These are phyloP conservation scores for Andricus curvator DNA, from an alignment of 2,888 invertebrate species.

Conservation along the genomic window DNA sequence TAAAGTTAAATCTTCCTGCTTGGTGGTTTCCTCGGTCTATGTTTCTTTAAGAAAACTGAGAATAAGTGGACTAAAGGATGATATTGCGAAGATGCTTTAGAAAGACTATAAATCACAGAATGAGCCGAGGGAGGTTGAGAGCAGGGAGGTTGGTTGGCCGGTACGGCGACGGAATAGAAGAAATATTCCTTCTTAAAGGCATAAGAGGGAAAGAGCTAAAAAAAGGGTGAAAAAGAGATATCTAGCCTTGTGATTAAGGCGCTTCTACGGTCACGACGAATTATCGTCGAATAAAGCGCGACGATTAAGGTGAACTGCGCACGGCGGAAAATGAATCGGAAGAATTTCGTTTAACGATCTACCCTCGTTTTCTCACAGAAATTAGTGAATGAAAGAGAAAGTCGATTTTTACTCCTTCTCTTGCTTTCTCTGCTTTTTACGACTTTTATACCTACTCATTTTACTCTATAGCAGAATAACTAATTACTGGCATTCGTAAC, in stretches of 20 bases:
- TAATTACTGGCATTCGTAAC: constrained; percentile 33
- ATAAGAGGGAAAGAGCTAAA: constrained; percentile 30
- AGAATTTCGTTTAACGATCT: constrained; percentile 60
- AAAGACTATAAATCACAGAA: constrained; percentile 65
- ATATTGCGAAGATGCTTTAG: constrained; percentile 62
- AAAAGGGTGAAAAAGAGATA: constrained; percentile 40
- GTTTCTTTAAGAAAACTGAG: constrained; percentile 7
- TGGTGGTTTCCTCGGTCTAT: constrained; percentile 43
- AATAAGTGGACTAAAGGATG: constrained; percentile 47
- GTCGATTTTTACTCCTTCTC: constrained; percentile 43
- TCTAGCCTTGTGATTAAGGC: constrained; percentile 62
- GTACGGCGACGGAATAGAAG: constrained; percentile 42
- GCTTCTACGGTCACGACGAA: constrained; percentile 63
- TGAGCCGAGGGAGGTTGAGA: constrained; percentile 40
- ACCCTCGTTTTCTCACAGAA: constrained; percentile 39
- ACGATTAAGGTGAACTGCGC: constrained; percentile 58
- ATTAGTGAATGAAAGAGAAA: constrained; percentile 39
- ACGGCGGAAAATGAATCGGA: constrained; percentile 57
- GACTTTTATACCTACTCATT: background rate
- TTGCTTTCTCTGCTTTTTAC: background rate
- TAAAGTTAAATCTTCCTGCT: background rate
- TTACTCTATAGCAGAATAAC: constrained; percentile 2
- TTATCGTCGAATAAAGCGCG: constrained; percentile 65
- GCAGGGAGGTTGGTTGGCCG: constrained; percentile 37
- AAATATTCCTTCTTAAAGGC: constrained; percentile 43